phyloP scores from a whole-genome alignment of 92 coral and sea anemone genomes.

The Porites cylindrica region DNA sequence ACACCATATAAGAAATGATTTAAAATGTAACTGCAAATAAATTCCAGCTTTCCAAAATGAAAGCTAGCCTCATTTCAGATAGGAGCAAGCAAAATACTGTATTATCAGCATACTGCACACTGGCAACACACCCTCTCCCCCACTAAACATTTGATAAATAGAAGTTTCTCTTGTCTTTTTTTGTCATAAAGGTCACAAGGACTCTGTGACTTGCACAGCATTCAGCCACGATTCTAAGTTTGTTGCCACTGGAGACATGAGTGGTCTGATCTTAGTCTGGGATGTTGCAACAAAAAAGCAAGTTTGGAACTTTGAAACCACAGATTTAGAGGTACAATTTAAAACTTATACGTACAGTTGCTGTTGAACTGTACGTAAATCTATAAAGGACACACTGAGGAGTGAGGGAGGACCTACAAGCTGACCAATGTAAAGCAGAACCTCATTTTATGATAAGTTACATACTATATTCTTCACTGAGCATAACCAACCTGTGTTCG shows the following conservation, averaged over 20 bases:
- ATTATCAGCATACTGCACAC: not conserved
- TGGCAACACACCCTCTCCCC: not conserved
- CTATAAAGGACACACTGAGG: too few relatives aligned
- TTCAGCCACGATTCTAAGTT: conserved; percentile 94
- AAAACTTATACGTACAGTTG: not conserved
- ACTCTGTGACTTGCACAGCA: conserved; percentile 88
- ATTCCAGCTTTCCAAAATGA: too few relatives aligned
- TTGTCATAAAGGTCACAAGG: conserved; percentile 83
- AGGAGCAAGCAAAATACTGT: too few relatives aligned
- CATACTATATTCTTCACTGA: too few relatives aligned
- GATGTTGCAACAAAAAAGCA: conserved; percentile 72
- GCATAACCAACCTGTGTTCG: too few relatives aligned
- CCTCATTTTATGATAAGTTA: too few relatives aligned
- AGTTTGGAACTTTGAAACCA: conserved; percentile 93
- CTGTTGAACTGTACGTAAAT: too few relatives aligned
- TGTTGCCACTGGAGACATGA: conserved; percentile 98
- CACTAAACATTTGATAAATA: not conserved
- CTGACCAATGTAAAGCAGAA: too few relatives aligned
- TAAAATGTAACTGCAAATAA: too few relatives aligned
- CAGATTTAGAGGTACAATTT: conserved; percentile 88
- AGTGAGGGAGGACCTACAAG: too few relatives aligned
- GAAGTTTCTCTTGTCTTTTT: not conserved
- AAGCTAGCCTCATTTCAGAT: too few relatives aligned
- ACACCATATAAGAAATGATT: too few relatives aligned
- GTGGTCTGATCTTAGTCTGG: conserved; percentile 97